Base-by-base conservation (phyloP, 2,888 invertebrate species). In the Eulithis testata region DNA sequence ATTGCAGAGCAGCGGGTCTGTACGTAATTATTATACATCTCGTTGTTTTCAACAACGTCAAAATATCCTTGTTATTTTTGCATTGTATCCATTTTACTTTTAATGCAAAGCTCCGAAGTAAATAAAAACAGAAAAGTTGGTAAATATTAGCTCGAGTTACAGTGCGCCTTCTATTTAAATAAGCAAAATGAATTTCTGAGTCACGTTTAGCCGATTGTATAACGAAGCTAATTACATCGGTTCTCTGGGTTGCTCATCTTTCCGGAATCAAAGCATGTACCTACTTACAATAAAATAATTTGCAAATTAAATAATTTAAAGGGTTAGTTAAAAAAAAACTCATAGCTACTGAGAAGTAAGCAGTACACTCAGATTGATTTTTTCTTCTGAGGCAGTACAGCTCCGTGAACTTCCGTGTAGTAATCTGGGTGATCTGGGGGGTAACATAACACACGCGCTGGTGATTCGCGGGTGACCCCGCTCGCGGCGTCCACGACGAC, bases 181-280 rank as follows among this genome's bases (percentile, higher is more conserved):
- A 66, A 55, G 64, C 60, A 61, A 69, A 66, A 68, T 64, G 62
- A 66, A 69, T 67, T 66, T 55, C 65, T n/a, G 37, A 71, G 68
- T 68, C 73, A 61, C 67, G 73, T 70, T 71, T 73, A 47, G 50
- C 61, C 61, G 51, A 66, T 69, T 65, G 64, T 55, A 66, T 69
- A 54, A 58, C 58, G 44, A 62, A 66, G 63, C 55, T 68, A 61
- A 71, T 66, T 70, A 62, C n/a, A 57, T 37, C 52, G 63, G 49
- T 11, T n/a, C 60, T 65, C 52, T 53, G 57, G 47, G 60, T 57
- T 51, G 56, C 77, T 63, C 21, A 21, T 21, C 21, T 21, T 49
- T 21, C 49, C 21, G 21, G 49, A 21, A 49, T 49, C 11, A 49
- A 14, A 21, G 21, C 47, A 47, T 47, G 21, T 21, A 49, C 7